Evolutionary conservation across 2,113 vertebrate species (phyloP).

Genomic region (Aepyceros melampus): DNA sequence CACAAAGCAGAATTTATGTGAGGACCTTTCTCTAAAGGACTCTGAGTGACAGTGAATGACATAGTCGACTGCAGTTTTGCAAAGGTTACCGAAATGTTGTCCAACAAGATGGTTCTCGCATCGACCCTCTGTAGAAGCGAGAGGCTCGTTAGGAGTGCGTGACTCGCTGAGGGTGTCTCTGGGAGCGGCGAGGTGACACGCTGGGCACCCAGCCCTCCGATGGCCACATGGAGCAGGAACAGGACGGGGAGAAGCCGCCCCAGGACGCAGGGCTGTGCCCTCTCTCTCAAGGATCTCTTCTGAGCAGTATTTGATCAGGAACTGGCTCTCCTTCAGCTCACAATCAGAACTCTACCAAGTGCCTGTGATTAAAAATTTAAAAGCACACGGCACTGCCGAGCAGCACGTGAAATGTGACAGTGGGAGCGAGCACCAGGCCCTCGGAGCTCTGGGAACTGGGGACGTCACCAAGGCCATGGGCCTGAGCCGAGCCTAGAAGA

Average conservation of each 20-base stretch:
- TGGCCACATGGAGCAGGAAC: background rate
- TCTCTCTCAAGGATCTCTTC: background rate
- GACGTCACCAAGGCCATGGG: background rate
- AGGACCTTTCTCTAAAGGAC: conserved; percentile 31
- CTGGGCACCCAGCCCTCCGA: background rate
- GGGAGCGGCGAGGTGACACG: background rate
- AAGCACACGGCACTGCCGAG: background rate
- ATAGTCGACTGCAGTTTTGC: conserved; percentile 14
- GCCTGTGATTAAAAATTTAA: background rate
- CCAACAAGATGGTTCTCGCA: background rate
- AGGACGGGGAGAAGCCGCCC: background rate
- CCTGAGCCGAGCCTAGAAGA: background rate
- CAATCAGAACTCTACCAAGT: background rate
- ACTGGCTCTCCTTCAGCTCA: background rate
- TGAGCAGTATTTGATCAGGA: background rate
- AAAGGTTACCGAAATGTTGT: background rate
- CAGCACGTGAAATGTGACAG: background rate
- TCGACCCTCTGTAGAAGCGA: conserved; percentile 17
- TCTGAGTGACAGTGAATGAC: background rate
- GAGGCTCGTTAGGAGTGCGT: background rate
- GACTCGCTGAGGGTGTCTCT: background rate
- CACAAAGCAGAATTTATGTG: background rate
- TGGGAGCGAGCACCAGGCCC: background rate
- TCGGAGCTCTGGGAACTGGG: background rate
- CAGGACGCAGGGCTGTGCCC: fast-evolving